Evolutionary conservation across 2,113 vertebrate species (phyloP).

Genomic region (Seriola aureovittata): DNA sequence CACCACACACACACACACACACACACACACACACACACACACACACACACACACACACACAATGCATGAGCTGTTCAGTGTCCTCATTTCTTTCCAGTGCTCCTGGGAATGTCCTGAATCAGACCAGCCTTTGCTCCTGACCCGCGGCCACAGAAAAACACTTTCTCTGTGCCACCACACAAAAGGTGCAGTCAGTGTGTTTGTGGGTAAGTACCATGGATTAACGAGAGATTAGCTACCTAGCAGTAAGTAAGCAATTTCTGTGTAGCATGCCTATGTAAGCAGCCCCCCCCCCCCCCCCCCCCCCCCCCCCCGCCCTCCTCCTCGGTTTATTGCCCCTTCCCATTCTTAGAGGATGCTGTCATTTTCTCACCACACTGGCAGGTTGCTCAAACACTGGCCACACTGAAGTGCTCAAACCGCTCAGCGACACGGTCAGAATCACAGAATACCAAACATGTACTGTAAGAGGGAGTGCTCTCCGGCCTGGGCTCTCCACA

Average conservation of each 20-base stretch:
- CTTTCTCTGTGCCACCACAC: slow-evolving; percentile 73
- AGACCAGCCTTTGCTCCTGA: slow-evolving; percentile 63
- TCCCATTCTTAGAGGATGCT: slow-evolving; percentile 66
- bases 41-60: slow-evolving; percentile 34
- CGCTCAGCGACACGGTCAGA: slow-evolving; percentile 40
- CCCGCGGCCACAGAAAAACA: slow-evolving; percentile 63
- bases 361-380: slow-evolving; percentile 70
- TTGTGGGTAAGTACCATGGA: slow-evolving; percentile 67
- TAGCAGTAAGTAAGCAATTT: slow-evolving; percentile 68
- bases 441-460: slow-evolving; percentile 60
- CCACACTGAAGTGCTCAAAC: slow-evolving; percentile 52
- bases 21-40: slow-evolving; percentile 27
- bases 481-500: slow-evolving; percentile 23
- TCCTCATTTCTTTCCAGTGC: slow-evolving; percentile 67
- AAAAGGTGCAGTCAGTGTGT: slow-evolving; percentile 75
- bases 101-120: slow-evolving; percentile 76
- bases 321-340: slow-evolving; percentile 12
- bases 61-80: slow-evolving; percentile 63
- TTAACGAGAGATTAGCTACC: slow-evolving; percentile 76
- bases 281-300: slow-evolving; percentile 5
- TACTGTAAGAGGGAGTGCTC: slow-evolving; percentile 47
- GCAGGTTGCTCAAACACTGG: slow-evolving; percentile 56
- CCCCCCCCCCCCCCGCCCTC: background rate
- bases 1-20: slow-evolving; percentile 14
- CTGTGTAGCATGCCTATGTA: slow-evolving; percentile 57